These are phyloP conservation scores for Perodicticus potto DNA, from an alignment of 2,797 vertebrate species.

Conservation along the genomic window DNA sequence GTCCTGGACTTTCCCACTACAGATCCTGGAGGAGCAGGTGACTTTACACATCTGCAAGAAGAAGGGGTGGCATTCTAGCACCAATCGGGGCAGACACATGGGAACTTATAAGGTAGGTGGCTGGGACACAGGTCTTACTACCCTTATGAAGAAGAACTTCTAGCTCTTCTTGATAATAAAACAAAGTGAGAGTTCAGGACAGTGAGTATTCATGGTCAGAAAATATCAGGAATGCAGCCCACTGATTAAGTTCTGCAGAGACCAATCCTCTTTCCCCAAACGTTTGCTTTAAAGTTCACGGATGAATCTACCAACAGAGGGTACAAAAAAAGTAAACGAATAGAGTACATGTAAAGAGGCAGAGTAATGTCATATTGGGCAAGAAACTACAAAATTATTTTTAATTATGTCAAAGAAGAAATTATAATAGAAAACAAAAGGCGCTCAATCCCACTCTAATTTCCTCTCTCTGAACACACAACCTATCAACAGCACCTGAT, in stretches of 20 bases:
- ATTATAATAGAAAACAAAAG: background rate
- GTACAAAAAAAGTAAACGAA: too few species aligned
- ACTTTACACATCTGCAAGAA: background rate
- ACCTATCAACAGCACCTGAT: background rate
- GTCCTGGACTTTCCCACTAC: background rate
- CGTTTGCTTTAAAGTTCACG: background rate
- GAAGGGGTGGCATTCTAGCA: background rate
- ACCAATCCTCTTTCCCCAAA: background rate
- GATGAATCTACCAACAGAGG: background rate
- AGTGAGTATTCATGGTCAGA: background rate
- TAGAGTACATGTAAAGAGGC: background rate
- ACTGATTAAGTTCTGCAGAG: background rate
- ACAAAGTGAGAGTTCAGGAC: background rate
- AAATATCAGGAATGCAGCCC: background rate
- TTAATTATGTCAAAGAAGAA: background rate
- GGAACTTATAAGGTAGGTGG: background rate
- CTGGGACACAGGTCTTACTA: background rate
- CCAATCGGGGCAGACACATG: background rate
- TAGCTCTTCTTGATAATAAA: background rate
- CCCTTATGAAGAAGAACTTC: background rate
- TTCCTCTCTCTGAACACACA: background rate
- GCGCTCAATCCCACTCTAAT: background rate
- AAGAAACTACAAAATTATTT: background rate
- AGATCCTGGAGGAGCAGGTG: conserved; percentile 7
- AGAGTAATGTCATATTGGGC: background rate